phyloP scores from a whole-genome alignment of 92 coral and sea anemone genomes.

The Heliopora coerulea region DNA sequence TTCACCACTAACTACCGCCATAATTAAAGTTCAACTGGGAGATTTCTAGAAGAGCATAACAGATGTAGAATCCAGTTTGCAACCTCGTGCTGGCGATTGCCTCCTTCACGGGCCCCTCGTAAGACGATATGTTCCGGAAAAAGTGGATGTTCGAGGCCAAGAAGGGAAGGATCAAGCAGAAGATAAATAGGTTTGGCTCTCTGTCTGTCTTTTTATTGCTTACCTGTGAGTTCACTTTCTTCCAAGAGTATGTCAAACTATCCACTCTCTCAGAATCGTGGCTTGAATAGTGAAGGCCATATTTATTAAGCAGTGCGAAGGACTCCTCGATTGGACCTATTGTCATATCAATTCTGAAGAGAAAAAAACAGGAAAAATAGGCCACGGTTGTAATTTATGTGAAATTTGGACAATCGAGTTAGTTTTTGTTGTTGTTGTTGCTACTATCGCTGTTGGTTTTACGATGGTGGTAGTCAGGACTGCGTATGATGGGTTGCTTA shows the following conservation, averaged over 20 bases:
- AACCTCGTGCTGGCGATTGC: no score
- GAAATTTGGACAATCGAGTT: no score
- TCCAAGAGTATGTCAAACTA: slow-evolving; percentile 95
- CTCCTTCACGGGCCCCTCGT: no score
- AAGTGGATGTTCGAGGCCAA: no score
- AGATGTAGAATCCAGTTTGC: no score
- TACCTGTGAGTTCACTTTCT: slow-evolving; percentile 87
- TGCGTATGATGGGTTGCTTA: slow-evolving; percentile 30
- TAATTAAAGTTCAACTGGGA: no score
- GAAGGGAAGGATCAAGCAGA: no score
- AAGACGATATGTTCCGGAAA: no score
- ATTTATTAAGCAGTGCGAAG: slow-evolving; percentile 94
- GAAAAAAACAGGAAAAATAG: background rate
- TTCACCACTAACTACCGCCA: no score
- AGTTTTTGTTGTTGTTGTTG: background rate
- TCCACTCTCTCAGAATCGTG: slow-evolving; percentile 95
- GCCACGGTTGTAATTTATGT: background rate
- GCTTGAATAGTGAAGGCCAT: slow-evolving; percentile 87
- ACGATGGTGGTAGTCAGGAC: background rate
- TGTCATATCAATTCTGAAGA: slow-evolving; percentile 91
- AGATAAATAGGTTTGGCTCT: no score
- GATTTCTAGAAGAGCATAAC: no score
- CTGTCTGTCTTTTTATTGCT: background rate
- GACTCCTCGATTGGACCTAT: slow-evolving; percentile 99
- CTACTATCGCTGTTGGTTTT: background rate